Percentiles rank a stretch among this genome's conserved stretches.
Conservation (phyloP, 2,888 invertebrate genomes). For the Anarsia innoxiella region DNA sequence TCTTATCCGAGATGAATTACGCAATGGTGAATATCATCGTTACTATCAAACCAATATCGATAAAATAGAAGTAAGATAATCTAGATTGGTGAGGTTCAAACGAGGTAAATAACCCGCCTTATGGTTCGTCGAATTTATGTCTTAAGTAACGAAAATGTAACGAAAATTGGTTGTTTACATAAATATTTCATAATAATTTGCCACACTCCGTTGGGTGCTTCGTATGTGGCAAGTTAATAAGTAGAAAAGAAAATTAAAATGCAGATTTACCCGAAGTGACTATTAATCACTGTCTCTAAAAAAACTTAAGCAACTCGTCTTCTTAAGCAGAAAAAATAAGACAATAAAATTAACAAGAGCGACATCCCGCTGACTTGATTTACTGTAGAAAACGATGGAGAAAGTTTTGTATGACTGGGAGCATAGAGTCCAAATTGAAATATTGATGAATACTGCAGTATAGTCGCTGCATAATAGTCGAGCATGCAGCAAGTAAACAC, state of each 20-base stretch:
- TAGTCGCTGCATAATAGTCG: conserved; percentile 24
- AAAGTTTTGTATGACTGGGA: conserved; percentile 1
- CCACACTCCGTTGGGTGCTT: conserved; percentile 1
- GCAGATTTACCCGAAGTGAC: conserved; percentile 10
- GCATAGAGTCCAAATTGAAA: conserved; percentile 25
- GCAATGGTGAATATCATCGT: no score
- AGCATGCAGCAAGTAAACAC: conserved; percentile 20
- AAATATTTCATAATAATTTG: neutral
- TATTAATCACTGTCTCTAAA: conserved; percentile 14
- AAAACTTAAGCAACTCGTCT: conserved; percentile 16
- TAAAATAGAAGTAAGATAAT: no score
- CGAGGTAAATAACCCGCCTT: no score
- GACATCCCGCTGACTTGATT: conserved; percentile 8
- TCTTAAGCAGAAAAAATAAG: conserved; percentile 21
- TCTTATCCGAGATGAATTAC: no score
- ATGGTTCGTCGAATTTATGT: no score
- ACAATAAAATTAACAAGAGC: conserved; percentile 20
- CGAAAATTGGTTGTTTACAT: no score
- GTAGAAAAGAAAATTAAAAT: conserved; percentile 8
- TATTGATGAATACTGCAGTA: conserved; percentile 9
- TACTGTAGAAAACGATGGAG: conserved; percentile 7
- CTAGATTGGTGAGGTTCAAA: no score
- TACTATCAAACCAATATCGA: no score
- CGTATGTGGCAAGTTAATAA: conserved; percentile 4
- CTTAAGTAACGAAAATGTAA: no score